Percentiles rank a stretch among this genome's conserved stretches.
Conservation (phyloP, 2,113 vertebrate genomes). For the Platichthys stellatus region DNA sequence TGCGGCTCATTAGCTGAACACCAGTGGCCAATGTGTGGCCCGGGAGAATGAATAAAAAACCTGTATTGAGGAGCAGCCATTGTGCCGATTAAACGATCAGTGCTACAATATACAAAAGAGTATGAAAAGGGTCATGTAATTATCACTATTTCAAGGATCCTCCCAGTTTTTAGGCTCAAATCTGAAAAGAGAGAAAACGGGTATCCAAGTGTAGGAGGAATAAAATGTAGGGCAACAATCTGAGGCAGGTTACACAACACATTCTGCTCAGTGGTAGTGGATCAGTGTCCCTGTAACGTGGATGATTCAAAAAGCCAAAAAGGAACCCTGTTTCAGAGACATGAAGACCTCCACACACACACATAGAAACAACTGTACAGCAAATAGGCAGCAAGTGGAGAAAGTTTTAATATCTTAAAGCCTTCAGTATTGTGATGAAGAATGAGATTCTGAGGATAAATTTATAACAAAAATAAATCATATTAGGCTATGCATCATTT, state of each 20-base stretch:
- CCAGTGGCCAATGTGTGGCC: neutral
- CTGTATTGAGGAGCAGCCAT: neutral
- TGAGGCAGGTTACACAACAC: conserved; percentile 20
- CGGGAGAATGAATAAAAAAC: conserved; percentile 8
- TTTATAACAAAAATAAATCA: too few relatives aligned
- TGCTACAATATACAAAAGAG: neutral
- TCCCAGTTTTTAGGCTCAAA: neutral
- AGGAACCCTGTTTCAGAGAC: neutral
- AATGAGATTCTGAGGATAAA: too few relatives aligned
- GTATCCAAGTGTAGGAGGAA: conserved; percentile 6
- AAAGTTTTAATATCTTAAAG: too few relatives aligned
- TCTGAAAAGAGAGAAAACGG: neutral
- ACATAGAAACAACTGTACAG: neutral
- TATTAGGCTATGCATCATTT: too few relatives aligned
- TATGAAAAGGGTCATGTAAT: neutral
- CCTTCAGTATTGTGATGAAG: too few relatives aligned
- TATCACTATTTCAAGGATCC: neutral
- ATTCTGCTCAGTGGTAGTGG: neutral
- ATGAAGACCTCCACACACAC: neutral
- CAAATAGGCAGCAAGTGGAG: neutral
- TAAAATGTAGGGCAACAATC: conserved; percentile 40
- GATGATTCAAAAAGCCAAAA: conserved; percentile 3
- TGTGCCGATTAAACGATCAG: neutral
- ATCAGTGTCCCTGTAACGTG: neutral
- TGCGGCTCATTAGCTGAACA: conserved; percentile 30